These are phyloP conservation scores for Laspeyria flexula DNA, from an alignment of 2,888 invertebrate species.

Conservation along the genomic window DNA sequence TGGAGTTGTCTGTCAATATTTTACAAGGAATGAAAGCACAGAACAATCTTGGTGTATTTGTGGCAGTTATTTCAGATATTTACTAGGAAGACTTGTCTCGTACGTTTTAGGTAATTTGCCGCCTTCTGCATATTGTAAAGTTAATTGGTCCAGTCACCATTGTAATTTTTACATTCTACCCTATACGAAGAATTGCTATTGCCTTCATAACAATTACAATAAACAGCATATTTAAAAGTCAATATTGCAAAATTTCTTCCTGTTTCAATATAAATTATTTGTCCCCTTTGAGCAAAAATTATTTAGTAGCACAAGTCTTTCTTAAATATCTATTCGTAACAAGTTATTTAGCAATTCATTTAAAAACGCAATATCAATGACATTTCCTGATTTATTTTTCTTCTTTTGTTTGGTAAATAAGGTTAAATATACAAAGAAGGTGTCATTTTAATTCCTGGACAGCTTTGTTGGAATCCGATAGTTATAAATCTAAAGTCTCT, in stretches of 20 bases:
- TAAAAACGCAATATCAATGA: slow-evolving; percentile 18
- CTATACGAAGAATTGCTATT: slow-evolving; percentile 3
- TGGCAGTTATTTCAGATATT: slow-evolving; percentile 14
- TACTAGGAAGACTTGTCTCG: too few species aligned
- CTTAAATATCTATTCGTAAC: too few species aligned
- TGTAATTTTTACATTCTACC: slow-evolving; percentile 2
- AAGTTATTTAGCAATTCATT: too few species aligned
- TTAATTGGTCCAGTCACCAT: slow-evolving; percentile 12
- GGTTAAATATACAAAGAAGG: slow-evolving; percentile 7
- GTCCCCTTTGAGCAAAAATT: too few species aligned
- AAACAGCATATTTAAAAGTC: not conserved
- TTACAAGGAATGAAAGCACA: slow-evolving; percentile 2
- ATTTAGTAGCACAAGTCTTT: slow-evolving; percentile 9
- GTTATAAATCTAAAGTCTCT: slow-evolving; percentile 40
- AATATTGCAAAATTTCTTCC: not conserved
- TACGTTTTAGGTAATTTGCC: too few species aligned
- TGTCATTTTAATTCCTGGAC: slow-evolving; percentile 13
- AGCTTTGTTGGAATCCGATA: slow-evolving; percentile 16
- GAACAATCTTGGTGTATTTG: slow-evolving; percentile 2
- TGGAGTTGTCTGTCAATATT: slow-evolving; percentile 3
- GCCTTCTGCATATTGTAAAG: slow-evolving; percentile 12
- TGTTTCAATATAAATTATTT: slow-evolving; percentile 18
- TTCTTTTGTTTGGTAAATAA: slow-evolving; percentile 18
- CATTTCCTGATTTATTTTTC: slow-evolving; percentile 17
- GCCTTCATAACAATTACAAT: not conserved